Evolutionary conservation across 2,797 vertebrate genomes (phyloP), one percentile per base, ranked within the genome.

Genomic region (Fundulus diaphanus): DNA sequence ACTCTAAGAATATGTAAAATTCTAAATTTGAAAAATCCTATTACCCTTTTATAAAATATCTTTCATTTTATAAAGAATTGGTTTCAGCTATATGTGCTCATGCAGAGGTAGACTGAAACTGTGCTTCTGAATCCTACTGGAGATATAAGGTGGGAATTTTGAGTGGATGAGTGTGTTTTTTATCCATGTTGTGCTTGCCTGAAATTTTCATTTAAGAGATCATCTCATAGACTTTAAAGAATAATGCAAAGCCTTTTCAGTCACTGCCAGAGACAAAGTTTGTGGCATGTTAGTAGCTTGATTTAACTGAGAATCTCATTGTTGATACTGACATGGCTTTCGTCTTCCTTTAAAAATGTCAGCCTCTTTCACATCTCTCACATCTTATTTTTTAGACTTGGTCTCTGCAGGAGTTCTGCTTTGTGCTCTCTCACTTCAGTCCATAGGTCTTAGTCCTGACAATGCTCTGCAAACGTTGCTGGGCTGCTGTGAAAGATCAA

Each of bases 281-380:
- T 63, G 71, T 35, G 18, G 12, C 1, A 5, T 44, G 51, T 35
- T 16, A 5, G 9, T 70, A 48, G 49, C 49, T 70, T 59, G 54
- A 78, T 78, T 76, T 57, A 59, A 35, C 82, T 73, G 66, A 66
- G 2, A 66, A 78, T 49, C 69, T 80, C 77, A 52, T 48, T 40
- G 16, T 51, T 74, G 77, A 73, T 73, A 70, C 56, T 59, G 56
- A 73, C 70, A 31, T 33, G 78, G 66, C 31, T 68, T 75, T 63
- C 42, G 29, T 82, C 77, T 85, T 73, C 51, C 73, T 77, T 87
- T 68, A 84, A 69, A 85, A 76, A 68, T 80, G 69, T 82, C 88
- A 74, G 46, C 80, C 80, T 86, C 27, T 69, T 72, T 86, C 80
- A 48, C 65, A 1, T 80, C 87, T 80, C 76, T 78, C 44, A 70